A percentile compares a stretch with the other conserved stretches of the same genome.
Evolutionary conservation across 2,888 invertebrate species (phyloP).

Genomic region (Syrphus vitripennis): DNA sequence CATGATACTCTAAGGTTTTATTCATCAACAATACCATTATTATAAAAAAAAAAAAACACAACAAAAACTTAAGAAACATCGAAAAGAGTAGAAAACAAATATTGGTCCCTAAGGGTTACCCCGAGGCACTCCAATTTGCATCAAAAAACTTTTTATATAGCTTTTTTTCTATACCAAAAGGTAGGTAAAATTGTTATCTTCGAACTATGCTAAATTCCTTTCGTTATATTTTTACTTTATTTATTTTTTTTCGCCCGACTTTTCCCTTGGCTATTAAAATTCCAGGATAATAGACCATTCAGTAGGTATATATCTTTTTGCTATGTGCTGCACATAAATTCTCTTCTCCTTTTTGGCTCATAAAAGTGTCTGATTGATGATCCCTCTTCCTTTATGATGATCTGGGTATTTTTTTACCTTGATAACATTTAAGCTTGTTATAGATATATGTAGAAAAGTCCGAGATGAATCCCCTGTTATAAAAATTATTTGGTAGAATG

Average conservation of each 20-base stretch:
- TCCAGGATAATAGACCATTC: conserved; percentile 19
- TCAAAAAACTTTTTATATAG: conserved; percentile 39
- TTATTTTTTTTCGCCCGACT: background rate
- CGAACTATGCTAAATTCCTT: conserved; percentile 24
- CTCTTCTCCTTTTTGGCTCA: conserved; percentile 1
- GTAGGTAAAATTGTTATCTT: conserved; percentile 28
- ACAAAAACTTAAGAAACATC: background rate
- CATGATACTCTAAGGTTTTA: background rate
- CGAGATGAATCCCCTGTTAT: conserved; percentile 24
- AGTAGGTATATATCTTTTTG: conserved; percentile 17
- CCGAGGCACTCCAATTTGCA: conserved; percentile 50
- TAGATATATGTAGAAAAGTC: background rate
- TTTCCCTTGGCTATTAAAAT: conserved; percentile 50
- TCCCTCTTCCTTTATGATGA: too few relatives aligned
- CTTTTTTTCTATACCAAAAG: background rate
- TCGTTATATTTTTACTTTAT: background rate
- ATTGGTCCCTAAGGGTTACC: conserved; percentile 28
- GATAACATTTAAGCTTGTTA: background rate
- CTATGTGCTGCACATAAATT: background rate
- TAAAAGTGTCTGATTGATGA: conserved; percentile 61
- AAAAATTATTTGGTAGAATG: conserved; percentile 15
- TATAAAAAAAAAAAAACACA: background rate
- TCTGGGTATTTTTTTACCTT: conserved; percentile 28
- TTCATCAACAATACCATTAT: conserved; percentile 2
- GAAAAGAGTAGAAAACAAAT: conserved; percentile 14